phyloP scores from a whole-genome alignment of 1,140 invertebrate genomes.

The Drosophila pandora region DNA sequence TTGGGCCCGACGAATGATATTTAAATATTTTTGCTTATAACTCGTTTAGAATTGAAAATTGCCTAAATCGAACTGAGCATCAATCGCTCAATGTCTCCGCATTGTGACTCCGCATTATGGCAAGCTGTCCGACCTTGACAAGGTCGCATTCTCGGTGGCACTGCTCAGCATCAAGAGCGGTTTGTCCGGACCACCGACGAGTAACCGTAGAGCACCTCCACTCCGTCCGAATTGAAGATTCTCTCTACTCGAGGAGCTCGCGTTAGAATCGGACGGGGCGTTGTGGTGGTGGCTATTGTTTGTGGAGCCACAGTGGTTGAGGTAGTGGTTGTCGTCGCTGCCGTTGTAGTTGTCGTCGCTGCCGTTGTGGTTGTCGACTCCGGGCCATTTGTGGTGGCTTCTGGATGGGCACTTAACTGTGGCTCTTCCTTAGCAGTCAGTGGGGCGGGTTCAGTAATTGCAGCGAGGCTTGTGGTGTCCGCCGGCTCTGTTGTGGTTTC shows the following conservation, averaged over 20 bases:
- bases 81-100: conserved; percentile 36
- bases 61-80: conserved; percentile 32
- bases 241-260: conserved; percentile 68
- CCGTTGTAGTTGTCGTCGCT: conserved; percentile 7
- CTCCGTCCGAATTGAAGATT: conserved; percentile 75
- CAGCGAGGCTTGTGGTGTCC: conserved; percentile 6
- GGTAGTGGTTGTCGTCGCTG: conserved; percentile 1
- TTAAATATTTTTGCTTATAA: conserved; percentile 52
- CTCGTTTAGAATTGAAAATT: conserved; percentile 71
- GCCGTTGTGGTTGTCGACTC: conserved; percentile 25
- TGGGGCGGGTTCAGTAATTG: conserved; percentile 4
- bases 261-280: conserved; percentile 26
- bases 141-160: conserved; percentile 58
- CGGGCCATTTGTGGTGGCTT: conserved; percentile 1
- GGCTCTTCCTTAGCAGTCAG: conserved; percentile 1
- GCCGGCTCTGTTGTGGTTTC: conserved; percentile 8
- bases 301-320: conserved; percentile 5
- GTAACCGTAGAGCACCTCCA: conserved; percentile 77
- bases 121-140: conserved; percentile 66
- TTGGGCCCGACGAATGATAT: conserved; percentile 26
- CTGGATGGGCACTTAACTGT: background rate
- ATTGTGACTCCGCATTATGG: conserved; percentile 52
- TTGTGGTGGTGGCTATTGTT: conserved; percentile 28
- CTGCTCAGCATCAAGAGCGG: conserved; percentile 25
- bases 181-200: conserved; percentile 73